Conservation (phyloP, 2,888 invertebrate species). For the Xestia sexstrigata region DNA sequence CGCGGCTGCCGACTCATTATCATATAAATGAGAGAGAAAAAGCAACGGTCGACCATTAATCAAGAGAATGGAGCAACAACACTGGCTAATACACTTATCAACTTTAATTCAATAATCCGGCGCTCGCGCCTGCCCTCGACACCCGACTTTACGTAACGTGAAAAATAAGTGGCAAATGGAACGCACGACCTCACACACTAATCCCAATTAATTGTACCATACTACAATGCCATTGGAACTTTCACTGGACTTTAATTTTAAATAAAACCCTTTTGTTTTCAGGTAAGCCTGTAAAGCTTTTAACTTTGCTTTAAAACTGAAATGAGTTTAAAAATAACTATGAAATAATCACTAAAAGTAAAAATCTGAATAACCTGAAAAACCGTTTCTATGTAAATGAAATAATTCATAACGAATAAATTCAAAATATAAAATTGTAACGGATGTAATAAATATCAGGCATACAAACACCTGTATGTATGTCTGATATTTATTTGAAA, state of each 20-base stretch:
- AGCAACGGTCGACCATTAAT: conserved; percentile 87
- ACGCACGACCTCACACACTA: conserved; percentile 85
- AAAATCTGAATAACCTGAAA: not conserved
- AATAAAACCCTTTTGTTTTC: conserved; percentile 32
- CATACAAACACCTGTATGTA: conserved; percentile 22
- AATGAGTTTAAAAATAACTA: not conserved
- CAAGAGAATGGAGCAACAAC: conserved; percentile 88
- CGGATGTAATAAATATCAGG: conserved; percentile 50
- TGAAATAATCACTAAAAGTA: not conserved
- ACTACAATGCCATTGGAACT: conserved; percentile 67
- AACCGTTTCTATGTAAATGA: conserved; percentile 11
- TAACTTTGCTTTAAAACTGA: not conserved
- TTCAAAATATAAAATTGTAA: conserved; percentile 26
- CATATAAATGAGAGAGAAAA: conserved; percentile 90
- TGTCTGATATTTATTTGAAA: conserved; percentile 23
- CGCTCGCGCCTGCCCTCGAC: conserved; percentile 80
- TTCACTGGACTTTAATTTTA: conserved; percentile 54
- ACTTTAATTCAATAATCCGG: conserved; percentile 89
- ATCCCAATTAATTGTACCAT: conserved; percentile 85
- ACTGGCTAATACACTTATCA: conserved; percentile 90
- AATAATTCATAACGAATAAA: conserved; percentile 30
- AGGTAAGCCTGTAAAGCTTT: not conserved
- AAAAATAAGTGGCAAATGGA: conserved; percentile 86
- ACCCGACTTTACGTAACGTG: conserved; percentile 84
- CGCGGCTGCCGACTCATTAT: conserved; percentile 86